Percentiles rank a stretch among this genome's conserved stretches.
Conservation (phyloP, 1,140 invertebrate species). For the Protaetia brevitarsis region DNA sequence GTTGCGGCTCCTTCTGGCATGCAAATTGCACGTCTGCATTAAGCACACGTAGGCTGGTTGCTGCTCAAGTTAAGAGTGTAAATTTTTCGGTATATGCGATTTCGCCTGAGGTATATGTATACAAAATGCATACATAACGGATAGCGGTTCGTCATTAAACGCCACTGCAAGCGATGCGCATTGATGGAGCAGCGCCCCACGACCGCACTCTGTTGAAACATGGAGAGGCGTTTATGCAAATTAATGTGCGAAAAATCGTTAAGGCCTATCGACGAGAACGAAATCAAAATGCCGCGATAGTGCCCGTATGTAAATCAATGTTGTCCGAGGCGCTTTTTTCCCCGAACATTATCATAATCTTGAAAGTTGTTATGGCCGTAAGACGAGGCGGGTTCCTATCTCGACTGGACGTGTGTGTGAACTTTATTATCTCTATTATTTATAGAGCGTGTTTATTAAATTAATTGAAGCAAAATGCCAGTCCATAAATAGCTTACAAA, state of each 20-base stretch:
- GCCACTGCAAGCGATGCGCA: no score
- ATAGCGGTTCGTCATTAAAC: no score
- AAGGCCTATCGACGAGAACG: background rate
- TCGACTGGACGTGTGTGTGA: conserved; percentile 1
- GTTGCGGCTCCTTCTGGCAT: no score
- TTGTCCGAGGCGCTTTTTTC: conserved; percentile 4
- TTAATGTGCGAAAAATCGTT: conserved; percentile 12
- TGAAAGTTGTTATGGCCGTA: background rate
- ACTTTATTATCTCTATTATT: background rate
- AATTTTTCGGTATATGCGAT: no score
- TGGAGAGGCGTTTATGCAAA: conserved; percentile 5
- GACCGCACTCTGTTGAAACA: no score
- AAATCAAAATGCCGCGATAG: background rate
- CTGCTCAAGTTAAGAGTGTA: no score
- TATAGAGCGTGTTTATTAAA: conserved; percentile 11
- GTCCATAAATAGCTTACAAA: no score
- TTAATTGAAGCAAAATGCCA: background rate
- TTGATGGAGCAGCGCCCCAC: no score
- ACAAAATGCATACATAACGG: no score
- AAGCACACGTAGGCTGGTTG: no score
- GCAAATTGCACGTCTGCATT: no score
- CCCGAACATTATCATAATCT: conserved; percentile 9
- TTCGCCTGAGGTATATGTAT: no score
- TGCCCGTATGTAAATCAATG: background rate
- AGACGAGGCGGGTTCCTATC: background rate